Evolutionary conservation across 1,140 invertebrate genomes (phyloP).

Genomic region (Aphelinus certus): DNA sequence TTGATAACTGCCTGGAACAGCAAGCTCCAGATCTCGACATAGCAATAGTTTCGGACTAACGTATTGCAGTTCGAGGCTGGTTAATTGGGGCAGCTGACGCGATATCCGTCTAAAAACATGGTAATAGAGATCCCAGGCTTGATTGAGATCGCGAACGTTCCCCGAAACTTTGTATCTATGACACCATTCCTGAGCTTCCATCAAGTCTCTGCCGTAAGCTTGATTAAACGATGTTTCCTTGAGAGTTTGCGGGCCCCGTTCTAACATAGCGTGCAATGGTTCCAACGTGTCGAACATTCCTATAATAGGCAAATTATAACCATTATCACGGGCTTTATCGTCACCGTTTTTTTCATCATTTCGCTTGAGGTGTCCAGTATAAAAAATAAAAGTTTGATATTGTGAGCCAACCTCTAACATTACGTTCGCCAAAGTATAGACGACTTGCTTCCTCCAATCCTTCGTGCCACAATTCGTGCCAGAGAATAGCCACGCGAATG

Average conservation of each 20-base stretch:
- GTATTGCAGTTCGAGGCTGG: conserved; percentile 91
- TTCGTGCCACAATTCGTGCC: conserved; percentile 99
- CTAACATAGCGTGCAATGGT: conserved; percentile 93
- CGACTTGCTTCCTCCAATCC: conserved; percentile 96
- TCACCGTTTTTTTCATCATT: too few species aligned
- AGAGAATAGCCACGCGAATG: conserved; percentile 97
- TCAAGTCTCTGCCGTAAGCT: conserved; percentile 93
- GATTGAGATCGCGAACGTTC: conserved; percentile 91
- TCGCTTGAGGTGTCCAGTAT: too few species aligned
- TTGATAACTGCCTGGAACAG: conserved; percentile 95
- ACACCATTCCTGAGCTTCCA: conserved; percentile 95
- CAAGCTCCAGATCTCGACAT: conserved; percentile 92
- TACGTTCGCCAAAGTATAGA: conserved; percentile 95
- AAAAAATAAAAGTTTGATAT: too few species aligned
- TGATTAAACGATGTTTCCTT: conserved; percentile 98
- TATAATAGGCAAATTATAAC: conserved; percentile 64
- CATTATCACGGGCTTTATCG: background rate
- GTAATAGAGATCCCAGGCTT: conserved; percentile 99
- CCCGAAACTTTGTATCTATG: conserved; percentile 84
- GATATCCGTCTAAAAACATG: conserved; percentile 96
- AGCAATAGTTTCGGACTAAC: conserved; percentile 91
- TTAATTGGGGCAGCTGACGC: conserved; percentile 90
- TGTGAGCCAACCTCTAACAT: conserved; percentile 77
- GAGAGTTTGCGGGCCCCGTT: conserved; percentile 91
- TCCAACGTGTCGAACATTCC: conserved; percentile 97